These are phyloP conservation scores for Laupala kohalensis DNA, from an alignment of 1,140 invertebrate species.

Conservation along the genomic window DNA sequence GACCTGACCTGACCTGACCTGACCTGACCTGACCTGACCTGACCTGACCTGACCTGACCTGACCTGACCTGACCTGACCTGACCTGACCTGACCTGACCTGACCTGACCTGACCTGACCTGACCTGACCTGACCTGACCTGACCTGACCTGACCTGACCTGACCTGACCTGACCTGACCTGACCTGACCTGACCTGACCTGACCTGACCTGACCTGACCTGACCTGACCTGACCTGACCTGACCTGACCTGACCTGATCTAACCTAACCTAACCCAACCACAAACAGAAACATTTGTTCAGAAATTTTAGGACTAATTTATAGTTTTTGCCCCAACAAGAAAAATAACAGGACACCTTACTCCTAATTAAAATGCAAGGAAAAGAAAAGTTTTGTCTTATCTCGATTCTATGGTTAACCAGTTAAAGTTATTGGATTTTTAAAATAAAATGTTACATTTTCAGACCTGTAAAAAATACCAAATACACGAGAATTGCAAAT, in stretches of 20 bases:
- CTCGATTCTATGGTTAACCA: too few relatives aligned
- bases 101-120: constrained; percentile 16
- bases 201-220: constrained; percentile 17
- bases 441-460: too few relatives aligned
- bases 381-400: too few relatives aligned
- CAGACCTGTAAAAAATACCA: too few relatives aligned
- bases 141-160: constrained; percentile 17
- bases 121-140: constrained; percentile 16
- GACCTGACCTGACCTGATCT: constrained; percentile 17
- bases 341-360: too few relatives aligned
- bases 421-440: too few relatives aligned
- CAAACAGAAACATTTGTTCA: too few relatives aligned
- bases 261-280: constrained; percentile 15
- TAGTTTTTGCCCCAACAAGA: too few relatives aligned
- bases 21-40: constrained; percentile 16
- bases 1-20: constrained; percentile 16
- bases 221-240: constrained; percentile 18
- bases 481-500: too few relatives aligned
- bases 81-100: constrained; percentile 16
- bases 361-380: too few relatives aligned
- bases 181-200: constrained; percentile 18
- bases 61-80: constrained; percentile 16
- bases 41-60: constrained; percentile 17
- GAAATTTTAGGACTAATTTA: too few relatives aligned
- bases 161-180: constrained; percentile 18